phyloP scores from a whole-genome alignment of 2,113 vertebrate genomes.

The Psilopogon haemacephalus region DNA sequence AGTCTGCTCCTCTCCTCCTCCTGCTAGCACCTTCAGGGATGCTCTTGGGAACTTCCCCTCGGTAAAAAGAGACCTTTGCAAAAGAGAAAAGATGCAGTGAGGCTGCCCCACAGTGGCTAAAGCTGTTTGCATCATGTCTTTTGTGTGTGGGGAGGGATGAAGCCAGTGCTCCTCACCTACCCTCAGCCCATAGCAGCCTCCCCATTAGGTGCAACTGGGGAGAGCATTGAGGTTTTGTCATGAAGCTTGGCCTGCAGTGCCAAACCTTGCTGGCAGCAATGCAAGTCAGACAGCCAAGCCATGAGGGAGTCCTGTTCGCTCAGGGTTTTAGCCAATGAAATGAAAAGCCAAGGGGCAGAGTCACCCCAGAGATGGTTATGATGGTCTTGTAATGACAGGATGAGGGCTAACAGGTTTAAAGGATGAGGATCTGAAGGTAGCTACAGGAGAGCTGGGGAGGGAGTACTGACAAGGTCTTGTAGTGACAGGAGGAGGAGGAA shows the following conservation, averaged over 20 bases:
- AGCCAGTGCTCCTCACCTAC: background rate
- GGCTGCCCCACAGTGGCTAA: background rate
- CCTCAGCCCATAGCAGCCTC: background rate
- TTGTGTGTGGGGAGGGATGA: background rate
- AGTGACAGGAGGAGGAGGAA: no score
- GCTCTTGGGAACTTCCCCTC: slow-evolving; percentile 81
- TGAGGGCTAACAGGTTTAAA: no score
- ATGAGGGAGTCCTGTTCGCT: background rate
- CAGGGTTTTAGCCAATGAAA: background rate
- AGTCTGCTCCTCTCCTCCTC: slow-evolving; percentile 82
- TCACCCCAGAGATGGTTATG: no score
- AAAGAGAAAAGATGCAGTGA: background rate
- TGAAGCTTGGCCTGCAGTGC: background rate
- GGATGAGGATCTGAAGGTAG: no score
- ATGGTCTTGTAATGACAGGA: no score
- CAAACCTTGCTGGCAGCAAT: background rate
- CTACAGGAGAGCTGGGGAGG: no score
- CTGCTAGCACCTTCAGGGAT: slow-evolving; percentile 85
- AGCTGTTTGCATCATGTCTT: background rate
- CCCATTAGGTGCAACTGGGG: background rate
- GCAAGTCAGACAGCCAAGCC: background rate
- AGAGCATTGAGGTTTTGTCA: background rate
- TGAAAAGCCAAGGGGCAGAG: background rate
- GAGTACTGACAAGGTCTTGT: no score
- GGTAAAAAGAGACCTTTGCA: slow-evolving; percentile 93